Conservation (phyloP, 2,113 vertebrate species). For the Chlorodrepanis virens region DNA sequence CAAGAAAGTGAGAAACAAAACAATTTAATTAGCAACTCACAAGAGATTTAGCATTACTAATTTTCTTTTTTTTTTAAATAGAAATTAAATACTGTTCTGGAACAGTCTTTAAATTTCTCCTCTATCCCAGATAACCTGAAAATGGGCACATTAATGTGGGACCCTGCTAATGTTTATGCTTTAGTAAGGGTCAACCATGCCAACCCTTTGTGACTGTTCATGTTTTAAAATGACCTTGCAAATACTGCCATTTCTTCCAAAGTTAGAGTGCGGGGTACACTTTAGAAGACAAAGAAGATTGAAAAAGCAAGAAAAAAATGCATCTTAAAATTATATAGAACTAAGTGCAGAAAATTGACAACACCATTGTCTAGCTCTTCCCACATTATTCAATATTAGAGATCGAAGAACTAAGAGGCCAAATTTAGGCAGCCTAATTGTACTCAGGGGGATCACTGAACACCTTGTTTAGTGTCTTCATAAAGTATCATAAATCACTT, state of each 20-base stretch:
- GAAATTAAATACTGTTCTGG: neutral
- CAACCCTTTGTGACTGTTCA: neutral
- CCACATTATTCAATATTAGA: neutral
- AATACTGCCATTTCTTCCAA: neutral
- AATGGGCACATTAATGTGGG: neutral
- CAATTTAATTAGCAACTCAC: slow-evolving; percentile 9
- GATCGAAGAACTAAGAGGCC: neutral
- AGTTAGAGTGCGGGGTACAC: neutral
- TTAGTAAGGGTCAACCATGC: neutral
- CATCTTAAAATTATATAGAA: neutral
- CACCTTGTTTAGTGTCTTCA: neutral
- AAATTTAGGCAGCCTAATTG: neutral
- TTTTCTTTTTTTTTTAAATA: neutral
- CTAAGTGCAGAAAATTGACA: neutral
- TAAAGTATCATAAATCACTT: neutral
- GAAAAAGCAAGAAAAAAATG: neutral
- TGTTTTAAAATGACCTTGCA: neutral
- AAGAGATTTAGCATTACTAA: neutral
- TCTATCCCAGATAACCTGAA: neutral
- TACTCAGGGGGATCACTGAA: neutral
- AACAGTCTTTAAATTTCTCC: neutral
- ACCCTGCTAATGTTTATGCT: neutral
- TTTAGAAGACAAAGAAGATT: neutral
- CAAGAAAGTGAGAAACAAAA: neutral
- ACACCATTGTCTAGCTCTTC: neutral